Evolutionary conservation across 2,113 vertebrate species (phyloP).

Genomic region (Pterocles orientalis): DNA sequence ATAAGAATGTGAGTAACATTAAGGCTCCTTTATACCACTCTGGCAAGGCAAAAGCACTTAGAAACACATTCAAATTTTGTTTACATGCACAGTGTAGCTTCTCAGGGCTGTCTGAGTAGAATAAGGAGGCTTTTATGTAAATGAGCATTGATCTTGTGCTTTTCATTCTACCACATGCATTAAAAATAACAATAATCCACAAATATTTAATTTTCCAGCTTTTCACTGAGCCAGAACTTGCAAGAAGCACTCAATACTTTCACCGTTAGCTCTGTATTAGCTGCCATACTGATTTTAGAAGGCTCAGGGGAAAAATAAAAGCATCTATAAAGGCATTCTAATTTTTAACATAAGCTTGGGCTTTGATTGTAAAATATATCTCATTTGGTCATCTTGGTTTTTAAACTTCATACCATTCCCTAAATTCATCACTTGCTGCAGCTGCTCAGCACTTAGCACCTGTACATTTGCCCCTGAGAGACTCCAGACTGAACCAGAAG

Average conservation of each 20-base stretch:
- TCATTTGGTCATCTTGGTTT: conserved; percentile 73
- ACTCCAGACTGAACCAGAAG: conserved; percentile 52
- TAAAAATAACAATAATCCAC: not conserved
- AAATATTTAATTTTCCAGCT: conserved; percentile 1
- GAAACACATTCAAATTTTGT: not conserved
- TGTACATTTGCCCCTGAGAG: conserved; percentile 68
- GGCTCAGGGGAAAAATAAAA: conserved; percentile 71
- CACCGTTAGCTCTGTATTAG: conserved; percentile 41
- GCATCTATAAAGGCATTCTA: conserved; percentile 70
- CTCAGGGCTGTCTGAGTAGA: not conserved
- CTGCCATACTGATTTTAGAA: conserved; percentile 72
- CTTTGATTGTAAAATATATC: conserved; percentile 73
- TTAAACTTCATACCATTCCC: conserved; percentile 68
- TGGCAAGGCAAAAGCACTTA: not conserved
- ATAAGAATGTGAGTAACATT: not conserved
- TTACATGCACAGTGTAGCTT: not conserved
- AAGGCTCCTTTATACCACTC: not conserved
- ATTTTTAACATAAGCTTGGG: conserved; percentile 73
- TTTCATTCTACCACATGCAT: not conserved
- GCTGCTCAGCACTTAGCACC: conserved; percentile 75
- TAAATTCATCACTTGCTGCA: conserved; percentile 71
- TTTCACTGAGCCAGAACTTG: not conserved
- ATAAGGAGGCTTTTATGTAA: not conserved
- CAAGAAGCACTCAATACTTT: conserved; percentile 2
- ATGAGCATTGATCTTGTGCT: not conserved